Evolutionary conservation across 2,888 invertebrate genomes (phyloP).

Genomic region (Resseliella maxima): DNA sequence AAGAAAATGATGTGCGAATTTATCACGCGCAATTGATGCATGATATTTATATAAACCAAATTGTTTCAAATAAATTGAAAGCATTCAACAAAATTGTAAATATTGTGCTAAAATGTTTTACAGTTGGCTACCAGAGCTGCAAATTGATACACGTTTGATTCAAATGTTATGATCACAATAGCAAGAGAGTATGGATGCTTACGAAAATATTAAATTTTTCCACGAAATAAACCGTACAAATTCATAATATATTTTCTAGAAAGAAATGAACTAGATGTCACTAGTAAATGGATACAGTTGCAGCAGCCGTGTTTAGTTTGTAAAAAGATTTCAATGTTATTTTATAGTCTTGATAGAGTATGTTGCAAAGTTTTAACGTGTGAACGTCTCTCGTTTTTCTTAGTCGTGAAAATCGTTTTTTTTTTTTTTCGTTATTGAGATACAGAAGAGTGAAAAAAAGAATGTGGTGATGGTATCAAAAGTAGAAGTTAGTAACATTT

Average conservation of each 20-base stretch:
- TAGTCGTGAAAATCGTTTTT: neutral
- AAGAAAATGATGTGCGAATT: neutral
- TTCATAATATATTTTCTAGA: too few relatives aligned
- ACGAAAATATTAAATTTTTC: too few relatives aligned
- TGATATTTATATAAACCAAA: neutral
- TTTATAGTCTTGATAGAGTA: neutral
- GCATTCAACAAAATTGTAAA: neutral
- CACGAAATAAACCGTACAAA: too few relatives aligned
- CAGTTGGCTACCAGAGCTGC: too few relatives aligned
- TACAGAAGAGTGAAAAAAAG: neutral
- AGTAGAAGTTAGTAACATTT: neutral
- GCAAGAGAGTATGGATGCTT: too few relatives aligned
- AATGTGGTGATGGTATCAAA: neutral
- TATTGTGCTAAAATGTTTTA: slow-evolving; percentile 23
- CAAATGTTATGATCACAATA: too few relatives aligned
- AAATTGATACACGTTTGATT: too few relatives aligned
- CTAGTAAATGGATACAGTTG: too few relatives aligned
- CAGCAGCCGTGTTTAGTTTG: too few relatives aligned
- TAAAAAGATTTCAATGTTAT: neutral
- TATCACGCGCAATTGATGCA: neutral
- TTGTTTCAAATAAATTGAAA: neutral
- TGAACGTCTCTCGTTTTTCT: neutral
- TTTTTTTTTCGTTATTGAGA: neutral
- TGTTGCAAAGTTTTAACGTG: neutral
- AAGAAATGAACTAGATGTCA: too few relatives aligned